Evolutionary conservation across 2,113 vertebrate species (phyloP).

Genomic region (Lampris megalopsis): DNA sequence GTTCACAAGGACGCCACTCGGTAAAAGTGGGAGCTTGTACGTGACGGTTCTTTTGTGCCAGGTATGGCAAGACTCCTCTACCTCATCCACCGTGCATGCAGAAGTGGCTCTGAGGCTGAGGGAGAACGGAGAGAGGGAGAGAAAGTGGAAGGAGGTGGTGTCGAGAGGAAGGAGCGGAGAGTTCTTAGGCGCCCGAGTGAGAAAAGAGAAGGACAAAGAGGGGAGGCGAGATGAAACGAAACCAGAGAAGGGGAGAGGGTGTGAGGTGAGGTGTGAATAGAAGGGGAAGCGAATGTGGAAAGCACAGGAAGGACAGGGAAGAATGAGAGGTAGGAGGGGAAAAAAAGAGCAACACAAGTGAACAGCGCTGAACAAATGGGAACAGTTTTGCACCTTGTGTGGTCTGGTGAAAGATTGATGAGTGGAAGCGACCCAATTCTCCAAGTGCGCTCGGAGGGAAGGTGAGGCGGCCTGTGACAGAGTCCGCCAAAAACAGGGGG

Average conservation of each 20-base stretch:
- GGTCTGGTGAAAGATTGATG: conserved; percentile 57
- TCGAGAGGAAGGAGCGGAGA: too few relatives aligned
- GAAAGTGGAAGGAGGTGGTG: not conserved
- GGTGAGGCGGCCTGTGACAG: conserved; percentile 42
- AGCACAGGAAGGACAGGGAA: not conserved
- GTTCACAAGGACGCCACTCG: not conserved
- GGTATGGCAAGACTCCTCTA: too few relatives aligned
- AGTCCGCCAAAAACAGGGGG: conserved; percentile 24
- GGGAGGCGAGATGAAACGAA: too few relatives aligned
- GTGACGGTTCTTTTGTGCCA: not conserved
- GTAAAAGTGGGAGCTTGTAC: not conserved
- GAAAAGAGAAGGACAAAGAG: too few relatives aligned
- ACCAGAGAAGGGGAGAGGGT: too few relatives aligned
- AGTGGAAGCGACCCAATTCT: conserved; percentile 54
- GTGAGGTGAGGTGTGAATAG: too few relatives aligned
- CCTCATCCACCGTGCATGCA: too few relatives aligned
- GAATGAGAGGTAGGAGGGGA: not conserved
- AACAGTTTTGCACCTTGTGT: conserved; percentile 28
- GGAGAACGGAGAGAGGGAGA: too few relatives aligned
- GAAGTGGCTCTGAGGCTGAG: too few relatives aligned
- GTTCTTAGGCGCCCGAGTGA: too few relatives aligned
- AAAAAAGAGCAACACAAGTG: not conserved
- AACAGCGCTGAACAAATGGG: too few relatives aligned
- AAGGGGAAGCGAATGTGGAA: not conserved
- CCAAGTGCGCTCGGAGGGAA: conserved; percentile 20